Conservation (phyloP, 2,113 vertebrate genomes). For the Budorcas taxicolor region DNA sequence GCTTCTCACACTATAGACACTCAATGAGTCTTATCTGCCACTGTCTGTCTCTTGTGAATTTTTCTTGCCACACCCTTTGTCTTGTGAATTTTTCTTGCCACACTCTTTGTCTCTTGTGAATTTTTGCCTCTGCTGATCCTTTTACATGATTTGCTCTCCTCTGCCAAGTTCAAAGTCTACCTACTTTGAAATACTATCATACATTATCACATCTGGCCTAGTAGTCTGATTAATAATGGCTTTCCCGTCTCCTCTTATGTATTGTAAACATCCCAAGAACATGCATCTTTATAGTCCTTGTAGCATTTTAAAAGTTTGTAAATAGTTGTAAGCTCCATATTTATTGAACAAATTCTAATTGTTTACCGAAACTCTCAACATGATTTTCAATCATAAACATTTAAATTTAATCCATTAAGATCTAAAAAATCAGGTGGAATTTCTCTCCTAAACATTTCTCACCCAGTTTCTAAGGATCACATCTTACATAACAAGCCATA, state of each 20-base stretch:
- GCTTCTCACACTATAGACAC: neutral
- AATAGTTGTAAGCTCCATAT: neutral
- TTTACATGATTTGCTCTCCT: neutral
- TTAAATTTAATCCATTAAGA: neutral
- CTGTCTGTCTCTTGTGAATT: neutral
- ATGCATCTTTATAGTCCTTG: neutral
- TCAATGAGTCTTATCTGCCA: neutral
- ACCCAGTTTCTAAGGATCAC: neutral
- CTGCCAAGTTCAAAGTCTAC: neutral
- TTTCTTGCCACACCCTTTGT: neutral
- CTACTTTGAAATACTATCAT: neutral
- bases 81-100: neutral
- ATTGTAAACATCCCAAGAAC: neutral
- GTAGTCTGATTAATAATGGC: neutral
- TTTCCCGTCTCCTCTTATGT: neutral
- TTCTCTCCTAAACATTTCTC: neutral
- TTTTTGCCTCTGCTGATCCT: neutral
- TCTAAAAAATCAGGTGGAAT: constrained; percentile 9
- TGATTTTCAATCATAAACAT: constrained; percentile 24
- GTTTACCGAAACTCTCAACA: neutral
- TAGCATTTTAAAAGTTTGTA: neutral
- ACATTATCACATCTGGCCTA: neutral
- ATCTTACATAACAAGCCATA: constrained; percentile 19
- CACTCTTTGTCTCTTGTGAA: neutral
- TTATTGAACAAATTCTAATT: constrained; percentile 1